Conservation (phyloP, 2,113 vertebrate genomes). For the Macrotis lagotis region DNA sequence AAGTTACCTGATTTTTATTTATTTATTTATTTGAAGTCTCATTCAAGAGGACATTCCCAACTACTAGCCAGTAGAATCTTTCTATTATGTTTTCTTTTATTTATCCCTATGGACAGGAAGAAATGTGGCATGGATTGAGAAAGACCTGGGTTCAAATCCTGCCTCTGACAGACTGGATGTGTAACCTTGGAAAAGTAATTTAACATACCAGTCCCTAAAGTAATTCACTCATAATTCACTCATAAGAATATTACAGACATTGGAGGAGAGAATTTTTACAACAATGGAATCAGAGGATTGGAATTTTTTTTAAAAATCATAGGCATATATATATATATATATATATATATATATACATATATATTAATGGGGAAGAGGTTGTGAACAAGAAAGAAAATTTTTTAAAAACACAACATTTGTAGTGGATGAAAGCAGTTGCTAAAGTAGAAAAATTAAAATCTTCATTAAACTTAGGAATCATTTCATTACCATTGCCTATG, state of each 20-base stretch:
- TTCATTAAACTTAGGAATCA: not conserved
- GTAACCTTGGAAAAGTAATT: not conserved
- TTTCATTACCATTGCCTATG: not conserved
- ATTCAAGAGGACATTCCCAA: not conserved
- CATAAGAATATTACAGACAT: not conserved
- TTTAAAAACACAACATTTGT: too few species aligned
- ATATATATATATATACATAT: not conserved
- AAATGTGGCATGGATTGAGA: not conserved
- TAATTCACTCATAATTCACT: not conserved
- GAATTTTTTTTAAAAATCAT: not conserved
- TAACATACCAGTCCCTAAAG: not conserved
- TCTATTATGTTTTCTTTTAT: not conserved
- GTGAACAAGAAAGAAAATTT: slow-evolving; percentile 2
- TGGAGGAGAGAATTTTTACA: not conserved
- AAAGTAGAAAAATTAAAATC: not conserved
- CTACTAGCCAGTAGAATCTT: not conserved
- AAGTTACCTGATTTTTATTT: slow-evolving; percentile 18
- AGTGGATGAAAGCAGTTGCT: not conserved
- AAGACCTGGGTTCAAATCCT: not conserved
- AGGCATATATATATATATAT: not conserved
- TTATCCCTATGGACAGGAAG: not conserved
- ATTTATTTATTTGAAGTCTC: not conserved
- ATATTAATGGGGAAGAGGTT: not conserved
- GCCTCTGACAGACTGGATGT: not conserved
- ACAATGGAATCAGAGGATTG: not conserved